phyloP scores from a whole-genome alignment of 1,140 invertebrate species.

The Cydia strobilella region DNA sequence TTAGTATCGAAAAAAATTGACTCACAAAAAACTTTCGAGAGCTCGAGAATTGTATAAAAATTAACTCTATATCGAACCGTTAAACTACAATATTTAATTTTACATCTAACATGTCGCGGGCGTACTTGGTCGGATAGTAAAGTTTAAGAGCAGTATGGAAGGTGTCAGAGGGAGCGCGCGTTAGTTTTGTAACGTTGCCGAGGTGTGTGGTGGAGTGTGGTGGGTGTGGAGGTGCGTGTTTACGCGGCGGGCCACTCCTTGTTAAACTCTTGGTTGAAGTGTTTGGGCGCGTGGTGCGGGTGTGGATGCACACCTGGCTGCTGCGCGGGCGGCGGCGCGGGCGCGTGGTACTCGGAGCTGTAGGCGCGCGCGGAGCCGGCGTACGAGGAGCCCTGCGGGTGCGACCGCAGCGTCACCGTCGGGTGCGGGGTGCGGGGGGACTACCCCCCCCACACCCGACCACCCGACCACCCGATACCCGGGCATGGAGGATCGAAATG shows the following conservation, averaged over 20 bases:
- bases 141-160: not conserved
- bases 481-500: constrained; percentile 57
- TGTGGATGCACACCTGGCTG: constrained; percentile 76
- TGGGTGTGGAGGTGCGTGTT: constrained; percentile 32
- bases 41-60: constrained; percentile 27
- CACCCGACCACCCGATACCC: too few species aligned
- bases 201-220: constrained; percentile 33
- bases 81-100: not conserved
- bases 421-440: not conserved
- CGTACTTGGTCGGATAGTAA: constrained; percentile 11
- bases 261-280: constrained; percentile 77
- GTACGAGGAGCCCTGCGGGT: constrained; percentile 75
- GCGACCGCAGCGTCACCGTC: constrained; percentile 26
- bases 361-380: constrained; percentile 72
- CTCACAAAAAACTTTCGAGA: not conserved
- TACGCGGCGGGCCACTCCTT: constrained; percentile 80
- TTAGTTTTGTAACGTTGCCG: constrained; percentile 17
- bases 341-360: constrained; percentile 65
- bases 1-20: constrained; percentile 30
- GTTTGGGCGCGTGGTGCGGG: constrained; percentile 79
- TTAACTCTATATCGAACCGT: not conserved
- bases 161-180: not conserved
- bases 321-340: constrained; percentile 56
- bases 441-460: too few species aligned
- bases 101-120: not conserved